Percentiles rank a stretch among this genome's conserved stretches.
phyloP scores from a whole-genome alignment of 2,888 invertebrate species.

The Spisula subtruncata region DNA sequence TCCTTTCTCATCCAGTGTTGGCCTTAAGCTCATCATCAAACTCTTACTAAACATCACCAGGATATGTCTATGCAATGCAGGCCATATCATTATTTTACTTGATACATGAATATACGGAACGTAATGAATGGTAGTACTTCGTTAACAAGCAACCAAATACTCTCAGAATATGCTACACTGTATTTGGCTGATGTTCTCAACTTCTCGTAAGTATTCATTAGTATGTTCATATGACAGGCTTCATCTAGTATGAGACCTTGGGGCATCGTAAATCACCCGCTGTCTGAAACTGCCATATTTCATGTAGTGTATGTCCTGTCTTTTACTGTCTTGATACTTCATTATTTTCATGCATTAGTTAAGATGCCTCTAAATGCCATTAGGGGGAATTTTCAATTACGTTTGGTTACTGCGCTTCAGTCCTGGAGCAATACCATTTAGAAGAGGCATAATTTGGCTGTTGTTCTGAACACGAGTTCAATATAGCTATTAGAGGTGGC shows the following conservation, averaged over 20 bases:
- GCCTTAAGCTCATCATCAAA: too few relatives aligned
- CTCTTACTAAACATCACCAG: too few relatives aligned
- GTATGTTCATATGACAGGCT: slow-evolving; percentile 28
- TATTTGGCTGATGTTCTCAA: neutral
- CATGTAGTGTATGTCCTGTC: neutral
- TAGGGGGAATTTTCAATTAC: neutral
- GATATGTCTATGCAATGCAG: too few relatives aligned
- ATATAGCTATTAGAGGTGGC: too few relatives aligned
- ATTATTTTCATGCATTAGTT: neutral
- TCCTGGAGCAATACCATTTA: neutral
- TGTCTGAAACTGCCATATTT: slow-evolving; percentile 15
- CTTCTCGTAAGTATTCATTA: slow-evolving; percentile 13
- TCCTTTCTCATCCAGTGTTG: too few relatives aligned
- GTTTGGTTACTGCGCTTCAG: too few relatives aligned
- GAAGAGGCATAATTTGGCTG: neutral
- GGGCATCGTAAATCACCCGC: slow-evolving; percentile 28
- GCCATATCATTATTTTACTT: too few relatives aligned
- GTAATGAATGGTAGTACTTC: too few relatives aligned
- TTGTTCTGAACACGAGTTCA: too few relatives aligned
- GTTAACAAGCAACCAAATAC: neutral
- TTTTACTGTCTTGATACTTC: neutral
- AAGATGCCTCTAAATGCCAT: neutral
- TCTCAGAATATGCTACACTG: neutral
- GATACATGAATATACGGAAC: too few relatives aligned
- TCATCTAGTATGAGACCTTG: neutral